These are phyloP conservation scores for Nymphalis c-album DNA, from an alignment of 2,888 invertebrate species.

Conservation along the genomic window DNA sequence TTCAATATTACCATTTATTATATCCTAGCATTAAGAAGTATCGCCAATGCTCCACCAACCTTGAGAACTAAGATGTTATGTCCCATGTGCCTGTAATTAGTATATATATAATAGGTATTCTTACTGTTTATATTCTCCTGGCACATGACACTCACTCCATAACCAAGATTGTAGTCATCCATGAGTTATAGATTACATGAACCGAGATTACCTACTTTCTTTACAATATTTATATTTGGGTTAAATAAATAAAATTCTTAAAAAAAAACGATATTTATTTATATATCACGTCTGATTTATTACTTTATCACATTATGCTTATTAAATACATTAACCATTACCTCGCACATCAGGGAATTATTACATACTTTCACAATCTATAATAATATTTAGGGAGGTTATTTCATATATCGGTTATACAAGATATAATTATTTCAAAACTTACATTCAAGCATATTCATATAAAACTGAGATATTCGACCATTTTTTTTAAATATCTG, in stretches of 20 bases:
- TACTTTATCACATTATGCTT: slow-evolving; percentile 53
- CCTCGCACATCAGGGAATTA: slow-evolving; percentile 21
- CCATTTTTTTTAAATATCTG: background rate
- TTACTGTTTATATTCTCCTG: too few relatives aligned
- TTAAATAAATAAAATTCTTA: background rate
- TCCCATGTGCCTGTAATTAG: too few relatives aligned
- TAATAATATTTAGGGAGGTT: slow-evolving; percentile 5
- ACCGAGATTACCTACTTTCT: too few relatives aligned
- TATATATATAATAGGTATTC: too few relatives aligned
- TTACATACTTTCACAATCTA: slow-evolving; percentile 18
- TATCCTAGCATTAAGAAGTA: too few relatives aligned
- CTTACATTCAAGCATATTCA: background rate
- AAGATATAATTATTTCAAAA: background rate
- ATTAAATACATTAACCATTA: slow-evolving; percentile 36
- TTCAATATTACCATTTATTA: too few relatives aligned
- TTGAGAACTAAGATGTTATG: too few relatives aligned
- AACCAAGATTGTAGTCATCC: too few relatives aligned
- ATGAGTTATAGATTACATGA: too few relatives aligned
- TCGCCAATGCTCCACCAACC: too few relatives aligned
- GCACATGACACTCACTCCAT: too few relatives aligned
- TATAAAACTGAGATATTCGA: background rate
- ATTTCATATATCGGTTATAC: background rate
- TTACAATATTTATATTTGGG: too few relatives aligned
- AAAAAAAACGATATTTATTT: slow-evolving; percentile 37
- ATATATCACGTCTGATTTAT: slow-evolving; percentile 39